These are phyloP conservation scores for Pleuronectes platessa DNA, from an alignment of 2,113 vertebrate genomes.

Conservation along the genomic window DNA sequence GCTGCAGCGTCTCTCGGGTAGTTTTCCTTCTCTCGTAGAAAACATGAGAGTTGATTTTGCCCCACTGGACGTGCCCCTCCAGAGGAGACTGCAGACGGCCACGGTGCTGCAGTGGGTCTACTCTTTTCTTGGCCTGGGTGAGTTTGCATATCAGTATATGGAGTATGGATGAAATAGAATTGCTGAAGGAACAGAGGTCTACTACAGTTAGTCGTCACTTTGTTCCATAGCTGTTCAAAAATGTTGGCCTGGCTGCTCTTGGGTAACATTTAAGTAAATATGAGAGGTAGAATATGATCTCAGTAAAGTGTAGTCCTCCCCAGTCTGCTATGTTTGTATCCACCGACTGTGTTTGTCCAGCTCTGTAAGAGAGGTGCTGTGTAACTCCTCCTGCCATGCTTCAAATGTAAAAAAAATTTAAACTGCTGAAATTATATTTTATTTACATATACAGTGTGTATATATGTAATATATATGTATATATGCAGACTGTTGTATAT, in stretches of 20 bases:
- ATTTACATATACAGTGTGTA: too few species aligned
- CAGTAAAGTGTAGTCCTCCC: not conserved
- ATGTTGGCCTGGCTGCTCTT: not conserved
- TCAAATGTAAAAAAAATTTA: too few species aligned
- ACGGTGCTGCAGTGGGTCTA: conserved; percentile 85
- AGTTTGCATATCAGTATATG: conserved; percentile 55
- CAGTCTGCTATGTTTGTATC: not conserved
- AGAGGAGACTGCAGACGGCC: conserved; percentile 85
- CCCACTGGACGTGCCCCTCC: conserved; percentile 74
- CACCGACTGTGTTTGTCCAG: not conserved
- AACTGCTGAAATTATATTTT: too few species aligned
- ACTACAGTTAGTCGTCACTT: not conserved
- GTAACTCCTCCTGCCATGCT: too few species aligned
- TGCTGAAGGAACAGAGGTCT: not conserved
- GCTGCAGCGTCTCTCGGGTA: conserved; percentile 6
- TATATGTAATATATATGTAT: too few species aligned
- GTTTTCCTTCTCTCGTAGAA: conserved; percentile 19
- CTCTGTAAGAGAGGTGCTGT: not conserved
- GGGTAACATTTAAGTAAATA: not conserved
- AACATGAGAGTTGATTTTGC: conserved; percentile 87
- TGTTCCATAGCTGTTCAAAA: not conserved
- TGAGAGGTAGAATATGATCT: not conserved
- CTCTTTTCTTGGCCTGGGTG: conserved; percentile 86
- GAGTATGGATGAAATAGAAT: too few species aligned
- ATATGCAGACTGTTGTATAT: too few species aligned